Evolutionary conservation across 2,797 vertebrate genomes (phyloP).

Genomic region (Oreochromis mossambicus): DNA sequence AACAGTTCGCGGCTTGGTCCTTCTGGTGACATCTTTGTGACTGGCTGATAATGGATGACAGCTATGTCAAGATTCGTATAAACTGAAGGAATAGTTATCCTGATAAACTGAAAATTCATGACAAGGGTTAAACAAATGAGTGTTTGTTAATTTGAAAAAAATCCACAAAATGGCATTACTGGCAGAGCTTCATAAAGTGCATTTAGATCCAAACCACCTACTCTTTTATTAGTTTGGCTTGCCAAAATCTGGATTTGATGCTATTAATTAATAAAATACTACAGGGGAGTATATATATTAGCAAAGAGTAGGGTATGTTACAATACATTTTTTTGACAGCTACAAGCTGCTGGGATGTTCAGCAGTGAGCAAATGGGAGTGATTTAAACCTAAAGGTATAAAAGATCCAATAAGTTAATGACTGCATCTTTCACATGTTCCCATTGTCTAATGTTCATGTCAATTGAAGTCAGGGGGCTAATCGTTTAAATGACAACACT

Average conservation of each 20-base stretch:
- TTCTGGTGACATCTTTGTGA: slow-evolving; percentile 13
- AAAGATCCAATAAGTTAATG: not conserved
- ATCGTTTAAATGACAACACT: not conserved
- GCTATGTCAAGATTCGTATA: not conserved
- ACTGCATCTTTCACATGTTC: not conserved
- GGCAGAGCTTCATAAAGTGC: not conserved
- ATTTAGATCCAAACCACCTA: not conserved
- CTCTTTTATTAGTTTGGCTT: not conserved
- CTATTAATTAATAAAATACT: not conserved
- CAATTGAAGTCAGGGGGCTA: slow-evolving; percentile 18
- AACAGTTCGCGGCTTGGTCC: not conserved
- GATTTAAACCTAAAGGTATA: not conserved
- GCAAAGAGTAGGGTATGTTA: not conserved
- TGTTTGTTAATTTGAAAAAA: not conserved
- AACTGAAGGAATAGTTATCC: not conserved
- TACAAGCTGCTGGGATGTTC: not conserved
- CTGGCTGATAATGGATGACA: slow-evolving; percentile 4
- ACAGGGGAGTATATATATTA: not conserved
- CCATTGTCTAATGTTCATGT: not conserved
- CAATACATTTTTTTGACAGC: not conserved
- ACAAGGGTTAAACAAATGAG: not conserved
- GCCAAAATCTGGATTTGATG: not conserved
- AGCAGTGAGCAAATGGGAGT: not conserved
- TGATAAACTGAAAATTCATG: not conserved
- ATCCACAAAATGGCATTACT: not conserved